Conservation (phyloP, 2,113 vertebrate genomes). For the western clawed frog (Xenopus tropicalis) region UCB_Xtro_10.0 CM004450.2:116589001-116589500, state of each 20-base stretch:
- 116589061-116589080: no score
- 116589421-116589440: no score
- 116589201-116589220: not conserved
- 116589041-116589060: no score
- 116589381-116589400: no score
- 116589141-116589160: not conserved
- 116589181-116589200: not conserved
- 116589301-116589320: not conserved
- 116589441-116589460: no score
- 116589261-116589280: not conserved
- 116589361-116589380: not conserved
- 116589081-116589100: no score
- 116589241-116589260: not conserved
- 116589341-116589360: not conserved
- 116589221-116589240: constrained; percentile 1
- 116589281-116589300: not conserved
- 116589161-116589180: not conserved
- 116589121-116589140: not conserved
- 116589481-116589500: no score
- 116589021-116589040: no score
- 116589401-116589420: no score
- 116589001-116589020: no score
- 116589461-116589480: no score
- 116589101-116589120: no score
- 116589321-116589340: not conserved